Evolutionary conservation across 1,140 invertebrate genomes (phyloP), one percentile per base, ranked within the genome.

Genomic region (Drosophila ohnishii): DNA sequence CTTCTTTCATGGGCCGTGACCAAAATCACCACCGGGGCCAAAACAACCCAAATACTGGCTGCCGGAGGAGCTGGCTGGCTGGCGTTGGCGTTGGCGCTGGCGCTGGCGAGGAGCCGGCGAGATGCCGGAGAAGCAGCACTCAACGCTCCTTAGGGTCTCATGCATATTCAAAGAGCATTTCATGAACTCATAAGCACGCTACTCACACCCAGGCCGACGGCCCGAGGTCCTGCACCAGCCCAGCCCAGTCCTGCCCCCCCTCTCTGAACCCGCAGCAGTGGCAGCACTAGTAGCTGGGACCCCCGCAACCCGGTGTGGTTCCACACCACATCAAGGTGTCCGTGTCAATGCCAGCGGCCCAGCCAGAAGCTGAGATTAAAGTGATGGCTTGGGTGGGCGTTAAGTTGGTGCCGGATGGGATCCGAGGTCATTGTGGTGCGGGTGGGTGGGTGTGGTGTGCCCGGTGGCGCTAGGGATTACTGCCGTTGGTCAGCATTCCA

Each of bases 101-200:
- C 40, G 59, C 44, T 25, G 44, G 22, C 28, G 22, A 48, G 35
- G 10, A 22, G 42, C 50, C 11, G 32, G 56, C 40, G 32, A 58
- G 51, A 69, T 53, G 55, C 65, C 42, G 48, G 30, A 74, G 78
- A 37, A 77, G 78, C 75, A 72, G 79, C 84, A 87, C 77, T 88
- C 77, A 80, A 64, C 70, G 69, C 80, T 80, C 84, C 84, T 89
- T 89, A 75, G 85, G 77, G 85, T 50, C 84, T 88, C 80, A 88
- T 88, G 85, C 84, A 88, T 88, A 88, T 88, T 88, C 85, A 78
- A 88, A 78, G 74, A 84, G 80, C 84, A 84, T 80, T 88, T 88
- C 80, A 88, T 84, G 84, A 88, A 78, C 84, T 88, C 84, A 88
- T 88, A 88, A 88, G 85, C 85, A 88, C 70, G 77, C 69, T 74